Evolutionary conservation across 2,113 vertebrate species (phyloP).

Genomic region (Gorsachius goisagi): DNA sequence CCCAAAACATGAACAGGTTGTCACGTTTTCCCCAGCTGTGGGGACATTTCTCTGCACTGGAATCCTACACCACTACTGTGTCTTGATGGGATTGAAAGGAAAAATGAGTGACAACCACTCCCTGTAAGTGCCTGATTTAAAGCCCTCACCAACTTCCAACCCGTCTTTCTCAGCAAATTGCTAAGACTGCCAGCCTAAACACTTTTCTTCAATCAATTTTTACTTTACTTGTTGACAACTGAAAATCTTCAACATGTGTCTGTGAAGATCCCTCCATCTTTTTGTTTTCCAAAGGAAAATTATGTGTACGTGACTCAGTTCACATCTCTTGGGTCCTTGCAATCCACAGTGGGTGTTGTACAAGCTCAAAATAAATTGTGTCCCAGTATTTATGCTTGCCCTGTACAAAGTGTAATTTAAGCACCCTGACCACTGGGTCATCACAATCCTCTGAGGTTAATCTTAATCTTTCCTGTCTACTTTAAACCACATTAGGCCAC

Average conservation of each 20-base stretch:
- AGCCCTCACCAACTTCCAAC: not conserved
- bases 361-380: not conserved
- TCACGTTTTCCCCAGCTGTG: accelerated
- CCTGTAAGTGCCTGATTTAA: not conserved
- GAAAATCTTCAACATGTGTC: not conserved
- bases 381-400: not conserved
- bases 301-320: not conserved
- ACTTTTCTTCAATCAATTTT: not conserved
- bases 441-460: not conserved
- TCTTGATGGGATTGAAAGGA: not conserved
- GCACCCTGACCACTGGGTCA: not conserved
- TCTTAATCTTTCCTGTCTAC: not conserved
- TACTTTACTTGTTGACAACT: not conserved
- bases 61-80: not conserved
- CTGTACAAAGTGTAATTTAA: not conserved
- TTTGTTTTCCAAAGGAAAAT: not conserved
- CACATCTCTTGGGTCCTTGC: not conserved
- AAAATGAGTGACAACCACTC: not conserved
- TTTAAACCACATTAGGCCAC: not conserved
- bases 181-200: not conserved
- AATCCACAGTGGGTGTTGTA: not conserved
- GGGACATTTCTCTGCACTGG: not conserved
- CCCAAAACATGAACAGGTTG: not conserved
- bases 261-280: not conserved
- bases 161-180: not conserved